Base-by-base conservation (phyloP, 2,797 vertebrate species). In the Sphaeramia orbicularis region DNA sequence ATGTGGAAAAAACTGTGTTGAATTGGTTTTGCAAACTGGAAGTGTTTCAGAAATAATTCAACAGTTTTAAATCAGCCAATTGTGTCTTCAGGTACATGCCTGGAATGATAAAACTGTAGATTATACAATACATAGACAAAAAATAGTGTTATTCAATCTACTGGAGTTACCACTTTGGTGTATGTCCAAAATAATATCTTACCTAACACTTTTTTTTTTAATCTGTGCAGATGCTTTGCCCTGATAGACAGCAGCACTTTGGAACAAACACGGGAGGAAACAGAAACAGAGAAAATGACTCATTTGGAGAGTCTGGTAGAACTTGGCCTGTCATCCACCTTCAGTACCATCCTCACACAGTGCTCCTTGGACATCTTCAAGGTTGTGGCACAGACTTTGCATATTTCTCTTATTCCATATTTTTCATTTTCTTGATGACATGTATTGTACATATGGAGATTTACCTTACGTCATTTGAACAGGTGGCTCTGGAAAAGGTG, bases 251-350 rank as follows among this genome's bases (percentile, higher is more conserved):
- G 96, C 90, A 99, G 98, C 86, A 97, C 96, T 2, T 86, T 98
- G 81, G 97, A 99, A 72, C 97, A 99, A 92, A 99, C 98, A 1
- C 94, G 97, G 60, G 97, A 98, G 76, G 98, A 99, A 92, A 98
- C 95, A 0, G 97, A 99, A 93, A 99, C 97, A 0, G 98, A 99
- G 87, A 99, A 99, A 89, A 98, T 99, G 97, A 99, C 97, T 84
- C 96, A 99, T 66, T 84, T 99, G 62, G 97, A 99, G 91, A 99
- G 96, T 91, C 90, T 99, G 65, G 96, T 99, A 3, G 98, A 99
- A 78, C 90, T 99, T 4, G 98, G 98, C 48, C 91, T 99, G 36
- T 99, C 98, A 63, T 99, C 98, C 43, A 99, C 98, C 0, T 99
- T 99, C 74, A 98, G 95, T 92, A 99, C 97, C 77, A 96, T 99